Conservation (phyloP, 2,797 vertebrate species). For the Meriones psammophilus region DNA sequence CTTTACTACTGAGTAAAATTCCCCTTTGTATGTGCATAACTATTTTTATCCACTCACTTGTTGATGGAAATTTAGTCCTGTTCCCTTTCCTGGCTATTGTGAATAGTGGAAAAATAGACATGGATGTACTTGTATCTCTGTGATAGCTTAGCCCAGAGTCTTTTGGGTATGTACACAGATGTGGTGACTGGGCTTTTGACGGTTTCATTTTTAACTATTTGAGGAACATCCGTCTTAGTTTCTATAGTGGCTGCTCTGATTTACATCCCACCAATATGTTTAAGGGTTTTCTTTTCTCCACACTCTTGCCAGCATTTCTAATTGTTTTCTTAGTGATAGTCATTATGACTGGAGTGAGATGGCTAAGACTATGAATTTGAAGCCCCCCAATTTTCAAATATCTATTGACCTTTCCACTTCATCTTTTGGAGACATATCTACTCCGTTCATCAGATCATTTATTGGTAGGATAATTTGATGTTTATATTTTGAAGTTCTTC, state of each 20-base stretch:
- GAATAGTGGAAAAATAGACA: neutral
- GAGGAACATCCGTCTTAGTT: neutral
- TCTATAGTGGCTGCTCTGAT: neutral
- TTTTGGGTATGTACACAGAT: neutral
- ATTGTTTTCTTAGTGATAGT: neutral
- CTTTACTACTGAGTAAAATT: neutral
- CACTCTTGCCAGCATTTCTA: neutral
- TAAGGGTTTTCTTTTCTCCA: neutral
- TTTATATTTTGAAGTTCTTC: neutral
- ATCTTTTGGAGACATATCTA: neutral
- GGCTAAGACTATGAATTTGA: too few species aligned
- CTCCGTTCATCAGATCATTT: neutral
- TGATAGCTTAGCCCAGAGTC: neutral
- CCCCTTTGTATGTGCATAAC: neutral
- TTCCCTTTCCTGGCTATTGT: neutral
- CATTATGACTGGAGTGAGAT: neutral
- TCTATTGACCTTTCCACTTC: neutral
- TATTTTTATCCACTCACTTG: neutral
- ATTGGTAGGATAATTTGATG: neutral
- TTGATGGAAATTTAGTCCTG: neutral
- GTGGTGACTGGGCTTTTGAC: neutral
- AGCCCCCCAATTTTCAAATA: neutral
- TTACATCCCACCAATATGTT: neutral
- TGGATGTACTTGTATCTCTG: neutral
- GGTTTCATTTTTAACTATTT: neutral